Conservation (phyloP, 2,797 vertebrate species). For the Rhinella marina region DNA sequence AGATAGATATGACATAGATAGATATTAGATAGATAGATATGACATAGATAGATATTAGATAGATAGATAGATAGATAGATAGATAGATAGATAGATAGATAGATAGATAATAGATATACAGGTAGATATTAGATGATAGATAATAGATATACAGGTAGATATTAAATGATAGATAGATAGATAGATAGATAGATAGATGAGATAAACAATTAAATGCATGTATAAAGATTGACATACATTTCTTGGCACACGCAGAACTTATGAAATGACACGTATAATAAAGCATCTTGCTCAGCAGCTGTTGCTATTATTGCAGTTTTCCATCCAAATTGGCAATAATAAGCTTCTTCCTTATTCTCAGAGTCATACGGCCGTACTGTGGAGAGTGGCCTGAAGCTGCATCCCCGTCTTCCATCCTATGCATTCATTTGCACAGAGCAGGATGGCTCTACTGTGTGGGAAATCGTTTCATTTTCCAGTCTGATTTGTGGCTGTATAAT, state of each 20-base stretch:
- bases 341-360: not conserved
- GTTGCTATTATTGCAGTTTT: constrained; percentile 50
- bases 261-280: constrained; percentile 54
- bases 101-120: not conserved
- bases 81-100: not conserved
- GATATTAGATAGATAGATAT: too few relatives aligned
- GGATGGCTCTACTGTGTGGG: not conserved
- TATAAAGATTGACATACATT: not conserved
- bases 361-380: not conserved
- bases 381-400: not conserved
- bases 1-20: too few relatives aligned
- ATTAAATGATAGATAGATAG: not conserved
- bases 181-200: not conserved
- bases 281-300: constrained; percentile 26
- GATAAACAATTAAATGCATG: not conserved
- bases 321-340: constrained; percentile 37
- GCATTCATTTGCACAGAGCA: not conserved
- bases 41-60: too few relatives aligned
- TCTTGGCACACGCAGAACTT: constrained; percentile 60
- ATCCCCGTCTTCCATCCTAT: not conserved
- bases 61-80: too few relatives aligned
- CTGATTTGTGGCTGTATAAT: constrained; percentile 21
- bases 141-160: not conserved
- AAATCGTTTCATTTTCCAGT: constrained; percentile 14
- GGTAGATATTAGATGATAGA: not conserved